Base-by-base conservation (phyloP, 2,888 invertebrate genomes). In the Lithosia quadra region DNA sequence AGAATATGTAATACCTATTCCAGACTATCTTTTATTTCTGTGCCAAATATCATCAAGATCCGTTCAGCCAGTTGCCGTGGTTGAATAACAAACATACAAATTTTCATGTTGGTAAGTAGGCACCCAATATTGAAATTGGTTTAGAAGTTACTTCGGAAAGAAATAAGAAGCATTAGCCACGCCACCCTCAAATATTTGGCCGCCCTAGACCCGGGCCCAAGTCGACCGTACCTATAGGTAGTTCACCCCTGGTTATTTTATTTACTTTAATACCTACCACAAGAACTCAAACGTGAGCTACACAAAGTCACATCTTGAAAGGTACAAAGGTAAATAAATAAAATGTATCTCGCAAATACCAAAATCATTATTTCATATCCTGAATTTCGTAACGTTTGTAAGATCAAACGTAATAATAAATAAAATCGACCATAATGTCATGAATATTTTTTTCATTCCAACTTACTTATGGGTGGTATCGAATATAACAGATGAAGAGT, bases 321-420 rank as follows among this genome's bases (percentile, higher is more conserved):
- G 49, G n/a, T 49, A 49, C 49, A 49, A 49, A 49, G n/a, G n/a
- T 49, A 49, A 49, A 49, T 49, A 49, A 49, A 49, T 49, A 18
- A 49, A 49, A 49, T 18, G 49, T 49, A n/a, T 15, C 49, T 49
- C n/a, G 49, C 49, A 49, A 49, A 49, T 49, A 49, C 49, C 18
- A n/a, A 49, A 49, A 49, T 49, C n/a, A 49, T 49, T 49, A n/a
- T 49, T 49, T 7, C 3, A 28, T 28, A 49, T 49, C 9, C 49
- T 49, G 49, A 49, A 49, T 49, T n/a, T 49, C 18, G 8, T 18
- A 9, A 7, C 8, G 49, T 49, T 18, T 49, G 49, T 49, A 9
- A n/a, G n/a, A 49, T 49, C 49, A 49, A 49, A 49, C 18, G 5
- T 49, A 39, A n/a, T 49, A 49, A n/a, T 49, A 43, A 43, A 43